Base-by-base conservation (phyloP, 2,113 vertebrate genomes). In the Sebastes schlegelii region DNA sequence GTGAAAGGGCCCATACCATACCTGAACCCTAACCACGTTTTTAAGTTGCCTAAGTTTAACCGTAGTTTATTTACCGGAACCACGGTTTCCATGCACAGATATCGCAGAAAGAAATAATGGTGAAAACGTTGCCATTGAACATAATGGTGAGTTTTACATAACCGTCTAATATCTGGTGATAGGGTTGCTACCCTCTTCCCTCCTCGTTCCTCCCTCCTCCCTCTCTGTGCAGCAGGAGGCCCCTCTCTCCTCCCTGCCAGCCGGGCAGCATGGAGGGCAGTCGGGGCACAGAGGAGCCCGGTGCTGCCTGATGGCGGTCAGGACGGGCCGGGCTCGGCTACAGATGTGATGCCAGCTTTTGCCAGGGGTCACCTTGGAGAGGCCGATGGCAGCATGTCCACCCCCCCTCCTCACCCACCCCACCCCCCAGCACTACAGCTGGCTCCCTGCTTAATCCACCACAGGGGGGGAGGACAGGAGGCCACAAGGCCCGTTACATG, bases 261-360 rank as follows among this genome's bases (percentile, higher is more conserved):
- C 72, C 79, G 58, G 79, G 68, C 43, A 4, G 79, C 16, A 51
- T 83, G 73, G 84, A 78, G 89, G 89, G 84, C 84, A 81, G 76
- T 5, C 13, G n/a, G 86, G 86, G 79, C 61, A 16, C 74, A 34
- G 62, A 70, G 80, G 67, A 77, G 71, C 82, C 76, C 7, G 75
- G 76, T 72, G 72, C 76, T 73, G 83, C 85, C 86, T 88, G 89
- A 89, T 87, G 90, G 89, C 80, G 83, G 82, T 91, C 90, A 87
- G 88, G 79, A 61, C 49, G 43, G 73, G 57, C 77, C 79, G 10
- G 26, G 81, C 89, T 70, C 64, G 12, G 49, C 84, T 90, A 85
- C 91, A 92, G 91, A 91, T 92, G 90, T 91, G 85, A 82, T 83
- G 87, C 79, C 91, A 92, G 91, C 88, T 89, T 90, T 91, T 79